phyloP scores from a whole-genome alignment of 2,888 invertebrate species.

The Julus scanicus region DNA sequence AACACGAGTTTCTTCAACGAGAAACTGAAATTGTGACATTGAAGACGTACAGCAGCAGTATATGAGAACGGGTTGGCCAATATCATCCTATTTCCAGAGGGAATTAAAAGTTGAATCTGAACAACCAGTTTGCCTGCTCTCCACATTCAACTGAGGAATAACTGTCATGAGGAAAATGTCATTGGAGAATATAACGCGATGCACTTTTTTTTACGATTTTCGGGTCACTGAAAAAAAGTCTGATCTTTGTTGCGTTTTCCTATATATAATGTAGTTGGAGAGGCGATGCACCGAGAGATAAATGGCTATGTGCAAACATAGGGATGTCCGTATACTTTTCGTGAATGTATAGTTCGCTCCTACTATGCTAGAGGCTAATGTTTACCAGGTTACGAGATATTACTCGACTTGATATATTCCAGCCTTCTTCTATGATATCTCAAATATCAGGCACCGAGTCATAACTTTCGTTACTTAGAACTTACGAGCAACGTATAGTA shows the following conservation, averaged over 20 bases:
- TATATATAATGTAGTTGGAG: neutral
- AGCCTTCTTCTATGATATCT: neutral
- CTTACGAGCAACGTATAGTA: no score
- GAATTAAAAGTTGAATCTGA: conserved; percentile 36
- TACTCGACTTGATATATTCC: neutral
- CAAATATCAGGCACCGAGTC: neutral
- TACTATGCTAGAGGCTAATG: neutral
- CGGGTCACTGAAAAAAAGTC: neutral
- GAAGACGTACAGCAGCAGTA: neutral
- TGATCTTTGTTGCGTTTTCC: neutral
- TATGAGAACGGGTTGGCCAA: neutral
- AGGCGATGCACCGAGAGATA: neutral
- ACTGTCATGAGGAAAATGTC: conserved; percentile 7
- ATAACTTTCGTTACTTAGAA: neutral
- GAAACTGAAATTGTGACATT: neutral
- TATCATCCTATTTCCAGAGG: conserved; percentile 22
- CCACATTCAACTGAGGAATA: neutral
- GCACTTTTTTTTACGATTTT: neutral
- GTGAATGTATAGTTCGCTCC: neutral
- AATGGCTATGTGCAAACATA: neutral
- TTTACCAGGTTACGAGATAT: neutral
- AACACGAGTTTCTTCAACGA: neutral
- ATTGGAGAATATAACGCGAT: neutral
- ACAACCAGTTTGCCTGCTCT: neutral
- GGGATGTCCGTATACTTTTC: neutral